A percentile compares a stretch with the other conserved stretches of the same genome.
Conservation (phyloP, 2,888 invertebrate genomes). For the Galerucella pusilla region DNA sequence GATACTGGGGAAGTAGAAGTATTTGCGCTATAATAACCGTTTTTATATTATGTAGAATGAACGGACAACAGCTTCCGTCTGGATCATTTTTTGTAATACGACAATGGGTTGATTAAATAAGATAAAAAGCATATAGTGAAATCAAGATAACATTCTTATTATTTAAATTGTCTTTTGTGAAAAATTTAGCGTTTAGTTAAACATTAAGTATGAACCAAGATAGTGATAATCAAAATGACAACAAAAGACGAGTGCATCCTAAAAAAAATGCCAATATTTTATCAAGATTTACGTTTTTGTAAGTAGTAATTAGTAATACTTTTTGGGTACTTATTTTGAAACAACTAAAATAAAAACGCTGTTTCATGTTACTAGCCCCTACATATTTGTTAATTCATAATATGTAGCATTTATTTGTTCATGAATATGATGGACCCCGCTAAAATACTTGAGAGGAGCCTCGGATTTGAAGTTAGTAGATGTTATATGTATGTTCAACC, state of each 20-base stretch:
- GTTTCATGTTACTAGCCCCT: no score
- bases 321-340: no score
- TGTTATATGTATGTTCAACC: no score
- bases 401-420: no score
- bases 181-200: background rate
- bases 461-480: no score
- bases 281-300: constrained; percentile 46
- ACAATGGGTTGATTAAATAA: background rate
- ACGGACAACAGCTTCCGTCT: background rate
- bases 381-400: no score
- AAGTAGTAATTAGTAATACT: constrained; percentile 34
- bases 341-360: no score
- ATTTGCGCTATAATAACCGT: no score
- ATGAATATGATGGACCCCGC: no score
- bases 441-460: no score
- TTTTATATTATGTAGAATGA: background rate
- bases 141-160: background rate
- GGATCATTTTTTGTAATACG: background rate
- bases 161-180: background rate
- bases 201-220: background rate
- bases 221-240: background rate
- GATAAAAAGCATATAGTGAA: constrained; percentile 1
- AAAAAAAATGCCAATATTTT: constrained; percentile 40
- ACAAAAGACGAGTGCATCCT: constrained; percentile 34
- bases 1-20: no score